These are phyloP conservation scores for Athetis lepigone DNA, from an alignment of 2,888 invertebrate genomes.

Conservation along the genomic window DNA sequence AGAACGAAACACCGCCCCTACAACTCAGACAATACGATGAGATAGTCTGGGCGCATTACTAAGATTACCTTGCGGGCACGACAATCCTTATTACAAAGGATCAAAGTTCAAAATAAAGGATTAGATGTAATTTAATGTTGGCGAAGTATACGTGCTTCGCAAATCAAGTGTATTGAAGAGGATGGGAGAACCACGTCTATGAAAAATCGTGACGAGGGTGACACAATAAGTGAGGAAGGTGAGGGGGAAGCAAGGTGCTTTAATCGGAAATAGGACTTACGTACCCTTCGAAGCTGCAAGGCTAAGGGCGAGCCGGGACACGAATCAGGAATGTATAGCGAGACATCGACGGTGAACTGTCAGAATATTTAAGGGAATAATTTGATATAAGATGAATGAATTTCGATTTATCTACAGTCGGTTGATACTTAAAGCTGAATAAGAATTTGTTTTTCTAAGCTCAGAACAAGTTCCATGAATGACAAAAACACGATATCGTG, in stretches of 20 bases:
- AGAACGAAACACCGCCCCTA: slow-evolving; percentile 85
- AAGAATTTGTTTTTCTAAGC: too few species aligned
- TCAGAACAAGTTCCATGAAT: too few species aligned
- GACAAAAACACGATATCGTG: slow-evolving; percentile 1
- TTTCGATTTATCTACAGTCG: background rate
- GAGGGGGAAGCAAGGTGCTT: slow-evolving; percentile 82
- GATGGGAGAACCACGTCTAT: slow-evolving; percentile 84
- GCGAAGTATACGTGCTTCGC: slow-evolving; percentile 83
- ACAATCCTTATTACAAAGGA: slow-evolving; percentile 65
- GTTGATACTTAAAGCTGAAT: too few species aligned
- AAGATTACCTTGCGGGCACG: slow-evolving; percentile 61
- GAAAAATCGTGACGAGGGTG: slow-evolving; percentile 89
- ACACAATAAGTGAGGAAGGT: slow-evolving; percentile 82
- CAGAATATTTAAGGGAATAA: slow-evolving; percentile 1
- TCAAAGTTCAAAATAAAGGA: slow-evolving; percentile 75
- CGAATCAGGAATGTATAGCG: slow-evolving; percentile 38
- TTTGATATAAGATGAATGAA: background rate
- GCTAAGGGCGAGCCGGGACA: slow-evolving; percentile 63
- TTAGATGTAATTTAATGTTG: slow-evolving; percentile 61
- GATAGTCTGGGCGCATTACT: slow-evolving; percentile 76
- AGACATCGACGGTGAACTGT: slow-evolving; percentile 2
- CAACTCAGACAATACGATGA: slow-evolving; percentile 71
- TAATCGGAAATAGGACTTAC: slow-evolving; percentile 80
- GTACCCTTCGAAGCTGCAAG: slow-evolving; percentile 68
- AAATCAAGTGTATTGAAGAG: slow-evolving; percentile 89